Evolutionary conservation across 2,888 invertebrate species (phyloP), one percentile per base, ranked within the genome.

Genomic region (Rhamphomyia laevipes): DNA sequence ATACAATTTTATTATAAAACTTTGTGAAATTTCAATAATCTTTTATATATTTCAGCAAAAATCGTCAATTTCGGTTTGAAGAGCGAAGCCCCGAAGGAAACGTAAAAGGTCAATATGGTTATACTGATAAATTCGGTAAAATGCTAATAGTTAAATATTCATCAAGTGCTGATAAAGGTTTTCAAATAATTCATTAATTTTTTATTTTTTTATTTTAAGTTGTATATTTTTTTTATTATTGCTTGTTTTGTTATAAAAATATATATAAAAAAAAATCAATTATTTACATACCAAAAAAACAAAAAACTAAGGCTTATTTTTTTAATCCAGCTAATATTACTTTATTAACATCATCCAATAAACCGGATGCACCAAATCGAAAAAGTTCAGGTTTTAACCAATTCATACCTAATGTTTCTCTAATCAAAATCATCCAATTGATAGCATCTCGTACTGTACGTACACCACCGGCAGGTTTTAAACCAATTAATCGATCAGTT

Each of bases 401-500:
- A 15, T 85, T 82, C 47, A 81, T 72, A 2, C 96, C 97, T 15
- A 99, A 74, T 55, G 91, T 82, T 58, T 82, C 81, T 63, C 87
- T 81, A 10, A 96, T 79, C 51, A 99, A 70, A 5, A 83, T 76
- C 58, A 94, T 73, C 93, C 94, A 99, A 51, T 81, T 75, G 30
- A 95, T 74, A 0, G 92, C 88, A 65, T 97, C 94, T 43, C 78
- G 76, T 1, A 84, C 78, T 0, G 87, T 88, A 55, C 86, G 78
- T 43, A 99, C 89, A 10, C 99, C 99, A 15, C 99, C 99, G 17
- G 99, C 99, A 17, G 99, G 95, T 72, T 99, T 99, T 50, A 99
- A 78, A 3, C 99, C 99, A 54, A 97, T 84, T 74, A 80, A 83
- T 57, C 73, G 73, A 15, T 85, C 84, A 31, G 87, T 88, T 60